These are phyloP conservation scores for Cantharis lateralis DNA, from an alignment of 2,888 invertebrate species.

Conservation along the genomic window DNA sequence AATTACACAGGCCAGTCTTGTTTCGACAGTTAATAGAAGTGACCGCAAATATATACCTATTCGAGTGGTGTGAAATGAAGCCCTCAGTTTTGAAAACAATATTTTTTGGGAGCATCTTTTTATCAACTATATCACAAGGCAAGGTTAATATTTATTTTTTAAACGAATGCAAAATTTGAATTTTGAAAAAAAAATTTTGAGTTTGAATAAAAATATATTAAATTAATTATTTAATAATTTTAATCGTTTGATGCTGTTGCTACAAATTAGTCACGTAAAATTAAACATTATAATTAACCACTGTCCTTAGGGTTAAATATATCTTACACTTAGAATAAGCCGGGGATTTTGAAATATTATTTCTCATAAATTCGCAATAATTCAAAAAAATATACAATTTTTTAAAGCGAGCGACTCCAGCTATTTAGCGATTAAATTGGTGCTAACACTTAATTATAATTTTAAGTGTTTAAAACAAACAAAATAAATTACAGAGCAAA, in stretches of 20 bases:
- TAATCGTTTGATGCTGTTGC: not conserved
- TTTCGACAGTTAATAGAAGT: constrained; percentile 8
- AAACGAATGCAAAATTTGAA: not conserved
- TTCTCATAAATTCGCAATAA: too few relatives aligned
- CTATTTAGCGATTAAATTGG: not conserved
- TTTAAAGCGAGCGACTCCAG: too few relatives aligned
- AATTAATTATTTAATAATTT: not conserved
- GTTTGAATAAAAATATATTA: too few relatives aligned
- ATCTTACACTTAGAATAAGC: too few relatives aligned
- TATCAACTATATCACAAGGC: constrained; percentile 1
- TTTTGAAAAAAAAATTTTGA: too few relatives aligned
- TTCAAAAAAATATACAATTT: too few relatives aligned
- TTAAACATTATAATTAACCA: not conserved
- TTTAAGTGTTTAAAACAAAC: not conserved
- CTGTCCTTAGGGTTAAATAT: not conserved
- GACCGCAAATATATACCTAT: not conserved
- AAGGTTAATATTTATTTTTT: constrained; percentile 1
- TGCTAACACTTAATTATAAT: not conserved
- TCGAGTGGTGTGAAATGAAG: not conserved
- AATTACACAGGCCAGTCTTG: constrained; percentile 17
- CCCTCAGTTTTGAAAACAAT: not conserved
- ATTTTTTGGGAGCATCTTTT: not conserved
- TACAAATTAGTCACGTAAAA: not conserved
- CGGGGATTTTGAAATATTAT: too few relatives aligned
- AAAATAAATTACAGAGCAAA: not conserved